These are phyloP conservation scores for Thalassoma bifasciatum DNA, from an alignment of 2,113 vertebrate species.

Conservation along the genomic window DNA sequence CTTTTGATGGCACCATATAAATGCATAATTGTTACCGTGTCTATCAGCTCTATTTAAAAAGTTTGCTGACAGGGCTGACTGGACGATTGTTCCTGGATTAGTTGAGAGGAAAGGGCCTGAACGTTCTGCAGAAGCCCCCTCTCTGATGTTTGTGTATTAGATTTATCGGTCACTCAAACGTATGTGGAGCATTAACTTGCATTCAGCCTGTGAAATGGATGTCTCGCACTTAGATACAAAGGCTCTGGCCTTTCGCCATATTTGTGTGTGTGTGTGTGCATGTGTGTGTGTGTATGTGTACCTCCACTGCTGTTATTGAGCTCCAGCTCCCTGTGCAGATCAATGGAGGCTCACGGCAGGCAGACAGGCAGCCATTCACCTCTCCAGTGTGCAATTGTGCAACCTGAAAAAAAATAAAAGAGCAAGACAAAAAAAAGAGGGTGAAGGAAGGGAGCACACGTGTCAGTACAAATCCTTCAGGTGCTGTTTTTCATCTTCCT, in stretches of 20 bases:
- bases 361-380: slow-evolving; percentile 43
- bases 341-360: slow-evolving; percentile 50
- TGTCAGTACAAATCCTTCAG: slow-evolving; percentile 61
- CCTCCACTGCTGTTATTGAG: slow-evolving; percentile 9
- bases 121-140: background rate
- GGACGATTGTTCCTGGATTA: background rate
- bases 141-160: background rate
- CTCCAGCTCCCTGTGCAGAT: slow-evolving; percentile 42
- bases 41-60: slow-evolving; percentile 48
- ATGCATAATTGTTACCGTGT: slow-evolving; percentile 59
- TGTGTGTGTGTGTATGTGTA: background rate
- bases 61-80: slow-evolving; percentile 7
- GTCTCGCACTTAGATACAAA: slow-evolving; percentile 32
- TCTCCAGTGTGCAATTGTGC: slow-evolving; percentile 45
- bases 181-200: background rate
- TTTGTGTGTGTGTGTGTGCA: background rate
- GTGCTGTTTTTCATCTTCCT: slow-evolving; percentile 53
- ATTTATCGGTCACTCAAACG: background rate
- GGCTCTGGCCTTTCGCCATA: slow-evolving; percentile 24
- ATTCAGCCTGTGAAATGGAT: slow-evolving; percentile 35
- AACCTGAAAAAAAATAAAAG: slow-evolving; percentile 4
- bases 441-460: background rate
- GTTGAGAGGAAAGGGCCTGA: background rate
- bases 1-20: slow-evolving; percentile 63
- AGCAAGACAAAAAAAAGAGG: background rate